Evolutionary conservation across 2,113 vertebrate species (phyloP), one percentile per base, ranked within the genome.

Genomic region (Crotalus horridus): DNA sequence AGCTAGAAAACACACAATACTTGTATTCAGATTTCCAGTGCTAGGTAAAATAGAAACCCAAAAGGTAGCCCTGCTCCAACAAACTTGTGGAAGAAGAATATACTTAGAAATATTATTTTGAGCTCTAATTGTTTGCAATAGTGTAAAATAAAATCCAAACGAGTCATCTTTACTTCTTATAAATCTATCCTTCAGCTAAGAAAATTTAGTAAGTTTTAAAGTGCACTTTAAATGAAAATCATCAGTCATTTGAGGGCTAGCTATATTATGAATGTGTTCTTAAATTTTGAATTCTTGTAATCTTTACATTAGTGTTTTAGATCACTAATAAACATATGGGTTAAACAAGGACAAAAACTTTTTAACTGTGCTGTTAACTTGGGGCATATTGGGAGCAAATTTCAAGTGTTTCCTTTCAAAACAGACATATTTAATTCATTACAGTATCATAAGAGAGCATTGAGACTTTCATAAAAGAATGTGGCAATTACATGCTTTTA

Each of bases 1-100:
- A 43, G 93, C 96, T 93, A 92, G 88, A 89, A 87, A 90, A 90
- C 61, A 93, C 59, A 93, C 4, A n/a, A 12, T 6, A 59, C 6
- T 29, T 43, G 54, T 43, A 55, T 9, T 2, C 59, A 24, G 0
- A 81, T 91, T 85, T 59, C 0, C 9, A 29, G 1, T 54, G 88
- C 0, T 48, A 90, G 58, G 51, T 55, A 53, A 9, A 74, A 91
- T 1, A 21, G 92, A 95, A 7, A 88, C n/a, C 90, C 48, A 88
- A 91, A 89, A 24, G 46, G 53, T 48, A 29, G 33, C 3, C 11
- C 13, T 69, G 46, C 58, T 56, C 17, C 64, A 1, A 85, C 7
- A 24, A 26, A 8, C 29, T 0, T 0, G 1, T 6, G 88, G 88
- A 12, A 5, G 33, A 23, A 43, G 15, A 51, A 33, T 56, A n/a